Conservation (phyloP, 2,113 vertebrate species). For the Gobiocypris rarus region DNA sequence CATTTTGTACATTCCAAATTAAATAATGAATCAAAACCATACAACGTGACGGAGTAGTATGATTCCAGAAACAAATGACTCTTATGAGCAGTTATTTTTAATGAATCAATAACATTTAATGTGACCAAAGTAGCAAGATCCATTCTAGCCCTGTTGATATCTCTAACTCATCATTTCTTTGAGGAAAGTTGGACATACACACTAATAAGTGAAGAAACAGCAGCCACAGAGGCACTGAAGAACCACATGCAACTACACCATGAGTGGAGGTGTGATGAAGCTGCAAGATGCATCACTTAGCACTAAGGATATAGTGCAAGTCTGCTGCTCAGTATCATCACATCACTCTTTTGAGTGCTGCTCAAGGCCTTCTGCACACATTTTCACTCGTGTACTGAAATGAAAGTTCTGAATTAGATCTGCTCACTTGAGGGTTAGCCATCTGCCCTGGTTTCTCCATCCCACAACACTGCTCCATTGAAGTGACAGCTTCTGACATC, state of each 20-base stretch:
- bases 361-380: not conserved
- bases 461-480: not conserved
- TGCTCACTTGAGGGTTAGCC: constrained; percentile 28
- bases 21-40: too few species aligned
- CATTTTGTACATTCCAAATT: too few species aligned
- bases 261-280: constrained; percentile 1
- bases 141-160: too few species aligned
- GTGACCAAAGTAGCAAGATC: not conserved
- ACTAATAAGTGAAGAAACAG: not conserved
- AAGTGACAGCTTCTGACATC: constrained; percentile 9
- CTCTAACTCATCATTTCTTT: too few species aligned
- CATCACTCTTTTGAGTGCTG: constrained; percentile 1
- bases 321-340: not conserved
- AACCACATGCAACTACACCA: not conserved
- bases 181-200: not conserved
- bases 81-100: too few species aligned
- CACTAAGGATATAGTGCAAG: constrained; percentile 5
- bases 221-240: not conserved
- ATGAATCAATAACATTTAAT: not conserved
- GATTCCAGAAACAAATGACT: too few species aligned
- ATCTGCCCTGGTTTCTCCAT: constrained; percentile 6
- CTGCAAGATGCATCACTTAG: constrained; percentile 1
- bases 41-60: too few species aligned
- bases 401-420: not conserved
- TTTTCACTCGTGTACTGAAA: not conserved